Evolutionary conservation across 2,113 vertebrate species (phyloP), one percentile per base, ranked within the genome.

Genomic region (Pontoporia blainvillei): DNA sequence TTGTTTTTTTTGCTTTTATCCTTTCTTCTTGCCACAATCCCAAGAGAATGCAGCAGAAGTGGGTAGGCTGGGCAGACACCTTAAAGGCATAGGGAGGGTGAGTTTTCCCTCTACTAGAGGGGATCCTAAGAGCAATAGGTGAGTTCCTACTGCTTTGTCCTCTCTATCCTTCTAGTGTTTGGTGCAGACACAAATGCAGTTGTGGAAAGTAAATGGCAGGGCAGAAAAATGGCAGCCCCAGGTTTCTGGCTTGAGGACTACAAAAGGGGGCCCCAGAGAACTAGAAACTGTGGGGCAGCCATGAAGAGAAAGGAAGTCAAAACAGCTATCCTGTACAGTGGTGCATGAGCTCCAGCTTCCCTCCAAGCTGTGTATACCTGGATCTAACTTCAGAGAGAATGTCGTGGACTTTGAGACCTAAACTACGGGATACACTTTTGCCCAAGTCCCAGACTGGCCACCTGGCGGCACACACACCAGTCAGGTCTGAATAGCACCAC

Each of bases 351-450:
- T 25, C 31, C 3, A 20, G 46, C 34, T 39, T 44, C 44, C 18
- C 39, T 36, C n/a, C 20, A 46, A 1, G 23, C 17, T 46, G 29
- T 1, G 12, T 13, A 27, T 6, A 1, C 12, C 2, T 34, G 13
- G 3, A 11, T n/a, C n/a, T 44, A 54, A 36, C 6, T 23, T 52
- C 71, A 20, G 12, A 31, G 3, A 36, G 5, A 27, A 8, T 3
- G 1, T 5, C 0, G 0, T 31, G 4, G 78, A 64, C 36, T 44
- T 2, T n/a, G 73, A 54, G 46, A 44, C 34, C 31, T 11, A 1
- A 52, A 36, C 23, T 8, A 3, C 0, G 2, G 72, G 36, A 18
- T 2, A 0, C 0, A 0, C 8, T 1, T 6, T 29, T 81, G 52
- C 17, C 31, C 31, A 2, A 11, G 64, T 3, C 39, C 64, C 4